Evolutionary conservation across 2,888 invertebrate species (phyloP).

Genomic region (Hoplodrina blanda): DNA sequence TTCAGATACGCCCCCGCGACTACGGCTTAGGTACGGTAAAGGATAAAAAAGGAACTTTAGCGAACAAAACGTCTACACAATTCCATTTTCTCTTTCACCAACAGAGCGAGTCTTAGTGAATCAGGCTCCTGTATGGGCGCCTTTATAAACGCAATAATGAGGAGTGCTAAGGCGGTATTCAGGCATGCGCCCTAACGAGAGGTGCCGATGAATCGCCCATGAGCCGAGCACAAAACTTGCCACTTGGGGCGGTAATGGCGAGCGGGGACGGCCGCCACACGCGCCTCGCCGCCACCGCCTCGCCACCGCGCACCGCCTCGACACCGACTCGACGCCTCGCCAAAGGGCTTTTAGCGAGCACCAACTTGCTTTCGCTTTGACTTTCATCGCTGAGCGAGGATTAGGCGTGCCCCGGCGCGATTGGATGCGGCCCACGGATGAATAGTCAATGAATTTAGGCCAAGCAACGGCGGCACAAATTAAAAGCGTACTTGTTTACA

Average conservation of each 20-base stretch:
- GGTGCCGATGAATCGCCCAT: constrained; percentile 88
- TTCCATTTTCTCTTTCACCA: constrained; percentile 89
- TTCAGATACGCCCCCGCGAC: constrained; percentile 70
- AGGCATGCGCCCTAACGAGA: constrained; percentile 86
- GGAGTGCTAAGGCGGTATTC: constrained; percentile 89
- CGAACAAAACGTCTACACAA: constrained; percentile 88
- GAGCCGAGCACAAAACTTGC: constrained; percentile 88
- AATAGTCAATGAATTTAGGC: constrained; percentile 85
- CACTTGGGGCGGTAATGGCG: constrained; percentile 82
- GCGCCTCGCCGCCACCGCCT: constrained; percentile 49
- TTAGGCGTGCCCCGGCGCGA: constrained; percentile 78
- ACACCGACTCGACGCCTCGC: constrained; percentile 73
- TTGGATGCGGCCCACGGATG: constrained; percentile 81
- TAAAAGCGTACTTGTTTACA: constrained; percentile 66
- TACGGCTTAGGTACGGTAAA: constrained; percentile 67
- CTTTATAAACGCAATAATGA: constrained; percentile 91
- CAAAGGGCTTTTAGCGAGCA: constrained; percentile 86
- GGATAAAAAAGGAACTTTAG: constrained; percentile 81
- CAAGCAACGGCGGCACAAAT: constrained; percentile 70
- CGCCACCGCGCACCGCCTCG: constrained; percentile 53
- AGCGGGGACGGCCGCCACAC: constrained; percentile 63
- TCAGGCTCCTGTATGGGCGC: constrained; percentile 86
- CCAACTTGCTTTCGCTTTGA: constrained; percentile 85
- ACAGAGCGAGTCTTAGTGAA: constrained; percentile 87
- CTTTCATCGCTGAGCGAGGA: constrained; percentile 79